Base-by-base conservation (phyloP, 2,888 invertebrate species). In the Cheilosia impressa region DNA sequence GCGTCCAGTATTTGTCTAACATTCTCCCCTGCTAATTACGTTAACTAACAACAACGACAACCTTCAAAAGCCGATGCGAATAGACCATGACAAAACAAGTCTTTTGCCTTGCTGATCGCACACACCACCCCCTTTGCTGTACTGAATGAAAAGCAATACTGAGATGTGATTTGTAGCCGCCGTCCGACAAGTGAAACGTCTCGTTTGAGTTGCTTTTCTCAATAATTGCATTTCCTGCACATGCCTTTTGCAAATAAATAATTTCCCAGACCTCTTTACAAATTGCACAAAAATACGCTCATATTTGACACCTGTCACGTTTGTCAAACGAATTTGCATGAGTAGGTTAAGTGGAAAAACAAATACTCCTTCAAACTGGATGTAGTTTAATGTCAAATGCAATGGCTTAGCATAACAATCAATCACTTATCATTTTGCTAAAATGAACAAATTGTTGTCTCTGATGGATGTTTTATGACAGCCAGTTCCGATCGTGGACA, bases 11-110 rank as follows among this genome's bases (percentile, higher is more conserved):
- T 38, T 52, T 53, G 10, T 22, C 38, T 60, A 65, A 22, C 78
- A 71, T 60, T 31, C 27, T 80, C 34, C 53, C 43, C 13, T 47
- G 63, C 63, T 83, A 83, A 83, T 83, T 79, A 79, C 73, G 63
- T 69, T 83, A 79, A 79, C 79, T 58, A 75, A 69, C 68, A 79
- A 73, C 63, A 83, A 53, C 58, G 38, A 47, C 73, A 83, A 83
- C 73, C 83, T 83, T 83, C 63, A 72, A 63, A 57, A 58, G 43
- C 50, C 45, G 5, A 69, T 79, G 79, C 75, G 73, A 68, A 73
- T 53, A 63, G 69, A 73, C 83, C 79, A 83, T 73, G 69, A 68
- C 57, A 58, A 76, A 81, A 69, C 69, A 75, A 75, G 57, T 50
- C 52, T 58, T 34, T 58, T 52, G n/a, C 9, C 41, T 19, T 17